These are phyloP conservation scores for Nematostella vectensis DNA, from an alignment of 92 coral and sea anemone species.

Conservation along the genomic window DNA sequence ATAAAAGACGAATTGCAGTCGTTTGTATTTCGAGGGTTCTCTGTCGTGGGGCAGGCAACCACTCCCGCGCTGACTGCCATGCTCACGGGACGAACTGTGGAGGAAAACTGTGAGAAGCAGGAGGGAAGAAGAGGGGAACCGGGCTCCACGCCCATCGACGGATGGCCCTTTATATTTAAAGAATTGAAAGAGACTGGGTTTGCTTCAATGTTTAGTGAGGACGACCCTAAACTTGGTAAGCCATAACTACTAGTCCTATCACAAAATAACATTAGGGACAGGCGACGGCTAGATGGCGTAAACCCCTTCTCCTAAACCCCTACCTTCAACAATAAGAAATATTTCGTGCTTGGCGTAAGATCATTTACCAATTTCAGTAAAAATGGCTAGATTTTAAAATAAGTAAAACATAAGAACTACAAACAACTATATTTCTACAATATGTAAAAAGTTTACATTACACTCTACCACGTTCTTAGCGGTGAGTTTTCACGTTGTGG, in stretches of 20 bases:
- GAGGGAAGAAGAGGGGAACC: conserved; percentile 48
- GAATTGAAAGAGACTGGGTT: conserved; percentile 37
- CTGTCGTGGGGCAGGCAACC: conserved; percentile 55
- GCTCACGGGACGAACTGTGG: conserved; percentile 39
- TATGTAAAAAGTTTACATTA: too few species aligned
- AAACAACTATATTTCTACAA: too few species aligned
- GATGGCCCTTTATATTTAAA: conserved; percentile 60
- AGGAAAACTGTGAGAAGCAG: conserved; percentile 14
- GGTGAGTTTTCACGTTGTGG: too few species aligned
- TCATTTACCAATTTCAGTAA: too few species aligned
- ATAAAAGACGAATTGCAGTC: conserved; percentile 35
- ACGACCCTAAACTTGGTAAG: conserved; percentile 1
- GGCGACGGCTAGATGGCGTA: too few species aligned
- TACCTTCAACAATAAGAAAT: too few species aligned
- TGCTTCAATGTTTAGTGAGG: conserved; percentile 21
- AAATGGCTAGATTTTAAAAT: too few species aligned
- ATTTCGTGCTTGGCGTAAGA: too few species aligned
- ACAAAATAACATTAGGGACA: too few species aligned
- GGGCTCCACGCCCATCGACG: conserved; percentile 34
- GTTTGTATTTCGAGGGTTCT: conserved; percentile 35
- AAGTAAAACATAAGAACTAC: too few species aligned
- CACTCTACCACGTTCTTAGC: too few species aligned
- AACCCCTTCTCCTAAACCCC: too few species aligned
- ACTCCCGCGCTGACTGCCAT: conserved; percentile 51
- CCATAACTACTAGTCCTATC: not conserved